phyloP scores from a whole-genome alignment of 2,888 invertebrate genomes.

The Galeruca laticollis region DNA sequence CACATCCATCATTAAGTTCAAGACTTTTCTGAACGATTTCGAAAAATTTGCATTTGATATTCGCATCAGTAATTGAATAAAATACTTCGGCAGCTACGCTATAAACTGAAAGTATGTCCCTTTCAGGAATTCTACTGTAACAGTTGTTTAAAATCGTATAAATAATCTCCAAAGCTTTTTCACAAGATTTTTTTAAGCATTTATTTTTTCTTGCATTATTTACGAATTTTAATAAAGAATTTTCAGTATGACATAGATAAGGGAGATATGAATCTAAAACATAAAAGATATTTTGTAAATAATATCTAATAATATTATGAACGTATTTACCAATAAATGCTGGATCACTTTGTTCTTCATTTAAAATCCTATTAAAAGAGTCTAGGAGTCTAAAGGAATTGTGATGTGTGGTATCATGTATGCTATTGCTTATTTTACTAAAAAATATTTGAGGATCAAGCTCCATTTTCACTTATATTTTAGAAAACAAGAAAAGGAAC shows the following conservation, averaged over 20 bases:
- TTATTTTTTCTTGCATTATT: conserved; percentile 46
- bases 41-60: conserved; percentile 57
- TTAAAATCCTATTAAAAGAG: conserved; percentile 52
- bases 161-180: conserved; percentile 57
- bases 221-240: conserved; percentile 57
- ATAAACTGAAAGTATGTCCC: conserved; percentile 55
- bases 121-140: conserved; percentile 51
- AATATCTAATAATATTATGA: neutral
- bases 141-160: conserved; percentile 60
- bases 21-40: conserved; percentile 55
- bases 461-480: conserved; percentile 47
- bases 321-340: conserved; percentile 48
- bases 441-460: conserved; percentile 51
- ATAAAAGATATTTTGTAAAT: conserved; percentile 17
- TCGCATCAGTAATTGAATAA: conserved; percentile 49
- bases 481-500: no score
- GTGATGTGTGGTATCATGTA: conserved; percentile 46
- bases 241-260: conserved; percentile 55
- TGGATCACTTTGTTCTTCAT: conserved; percentile 52
- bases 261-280: conserved; percentile 59
- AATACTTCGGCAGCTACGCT: conserved; percentile 53
- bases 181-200: conserved; percentile 52
- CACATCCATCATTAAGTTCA: conserved; percentile 51
- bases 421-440: conserved; percentile 38
- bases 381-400: conserved; percentile 49